Evolutionary conservation across 2,113 vertebrate species (phyloP).

Genomic region (Morone chrysops): DNA sequence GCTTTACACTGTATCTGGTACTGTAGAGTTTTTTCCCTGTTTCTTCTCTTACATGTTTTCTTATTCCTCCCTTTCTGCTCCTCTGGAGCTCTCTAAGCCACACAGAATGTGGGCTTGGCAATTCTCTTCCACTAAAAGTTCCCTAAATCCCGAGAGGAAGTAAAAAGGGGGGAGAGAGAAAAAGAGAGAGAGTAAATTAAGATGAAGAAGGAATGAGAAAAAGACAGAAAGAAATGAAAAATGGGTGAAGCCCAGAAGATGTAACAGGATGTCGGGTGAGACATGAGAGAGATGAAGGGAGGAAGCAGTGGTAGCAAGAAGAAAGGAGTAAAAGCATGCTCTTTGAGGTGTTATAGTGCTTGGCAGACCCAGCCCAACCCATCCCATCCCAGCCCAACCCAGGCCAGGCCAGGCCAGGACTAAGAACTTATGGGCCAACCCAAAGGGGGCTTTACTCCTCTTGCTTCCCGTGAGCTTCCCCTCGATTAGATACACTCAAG

Average conservation of each 20-base stretch:
- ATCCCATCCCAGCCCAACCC: conserved; percentile 25
- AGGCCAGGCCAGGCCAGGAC: conserved; percentile 37
- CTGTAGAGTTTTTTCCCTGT: conserved; percentile 45
- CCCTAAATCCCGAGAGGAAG: conserved; percentile 62
- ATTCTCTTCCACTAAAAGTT: conserved; percentile 67
- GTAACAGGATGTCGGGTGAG: conserved; percentile 35
- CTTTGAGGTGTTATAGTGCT: conserved; percentile 53
- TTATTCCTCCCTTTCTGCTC: conserved; percentile 71
- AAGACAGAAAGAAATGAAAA: conserved; percentile 38
- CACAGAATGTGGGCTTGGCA: conserved; percentile 81
- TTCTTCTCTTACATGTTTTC: conserved; percentile 77
- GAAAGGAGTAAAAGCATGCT: conserved; percentile 45
- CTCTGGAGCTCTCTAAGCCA: conserved; percentile 76
- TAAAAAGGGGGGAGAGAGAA: conserved; percentile 29
- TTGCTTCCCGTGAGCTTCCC: conserved; percentile 73
- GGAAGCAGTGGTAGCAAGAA: conserved; percentile 46
- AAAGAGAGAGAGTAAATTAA: conserved; percentile 32
- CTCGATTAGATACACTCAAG: conserved; percentile 84
- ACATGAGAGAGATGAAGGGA: conserved; percentile 40
- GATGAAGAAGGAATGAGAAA: conserved; percentile 35
- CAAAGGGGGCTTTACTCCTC: conserved; percentile 70
- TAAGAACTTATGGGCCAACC: conserved; percentile 63
- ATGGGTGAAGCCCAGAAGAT: conserved; percentile 33
- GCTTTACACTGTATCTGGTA: conserved; percentile 74
- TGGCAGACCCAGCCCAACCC: conserved; percentile 32